Evolutionary conservation across 1,140 invertebrate genomes (phyloP).

Genomic region (Homalodisca vitripennis): DNA sequence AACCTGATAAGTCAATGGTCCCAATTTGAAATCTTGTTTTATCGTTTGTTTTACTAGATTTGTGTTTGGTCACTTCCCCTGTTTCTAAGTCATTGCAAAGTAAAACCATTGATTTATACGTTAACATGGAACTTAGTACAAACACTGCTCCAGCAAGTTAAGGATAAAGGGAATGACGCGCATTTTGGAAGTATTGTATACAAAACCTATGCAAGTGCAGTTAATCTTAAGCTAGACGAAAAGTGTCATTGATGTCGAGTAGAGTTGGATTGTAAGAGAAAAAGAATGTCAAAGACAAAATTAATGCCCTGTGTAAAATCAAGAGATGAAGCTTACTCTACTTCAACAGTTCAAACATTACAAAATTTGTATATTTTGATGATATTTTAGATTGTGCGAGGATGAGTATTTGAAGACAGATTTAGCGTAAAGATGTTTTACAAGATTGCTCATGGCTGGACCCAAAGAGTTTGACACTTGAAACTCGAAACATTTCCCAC

Average conservation of each 20-base stretch:
- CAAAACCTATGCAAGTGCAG: constrained; percentile 12
- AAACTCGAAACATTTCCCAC: constrained; percentile 33
- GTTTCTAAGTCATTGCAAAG: constrained; percentile 2
- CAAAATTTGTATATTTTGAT: constrained; percentile 26
- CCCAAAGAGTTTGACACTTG: constrained; percentile 29
- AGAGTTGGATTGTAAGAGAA: constrained; percentile 14
- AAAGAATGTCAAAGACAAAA: constrained; percentile 16
- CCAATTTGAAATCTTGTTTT: constrained; percentile 35
- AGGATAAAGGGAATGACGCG: neutral
- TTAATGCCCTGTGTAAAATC: constrained; percentile 10
- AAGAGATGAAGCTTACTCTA: neutral
- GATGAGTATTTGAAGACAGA: constrained; percentile 26
- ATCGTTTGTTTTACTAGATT: constrained; percentile 31
- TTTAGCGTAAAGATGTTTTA: constrained; percentile 29
- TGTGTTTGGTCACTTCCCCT: constrained; percentile 25
- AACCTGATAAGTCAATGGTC: constrained; percentile 33
- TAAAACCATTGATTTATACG: constrained; percentile 6
- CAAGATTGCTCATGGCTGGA: constrained; percentile 30
- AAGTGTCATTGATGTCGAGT: constrained; percentile 15
- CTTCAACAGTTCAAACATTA: too few relatives aligned
- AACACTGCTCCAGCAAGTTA: constrained; percentile 4
- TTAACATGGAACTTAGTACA: constrained; percentile 6
- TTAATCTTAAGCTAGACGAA: constrained; percentile 2
- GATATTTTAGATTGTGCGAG: constrained; percentile 31
- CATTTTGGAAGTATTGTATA: constrained; percentile 13